Evolutionary conservation across 2,113 vertebrate genomes (phyloP).

Genomic region (Stegostoma tigrinum): DNA sequence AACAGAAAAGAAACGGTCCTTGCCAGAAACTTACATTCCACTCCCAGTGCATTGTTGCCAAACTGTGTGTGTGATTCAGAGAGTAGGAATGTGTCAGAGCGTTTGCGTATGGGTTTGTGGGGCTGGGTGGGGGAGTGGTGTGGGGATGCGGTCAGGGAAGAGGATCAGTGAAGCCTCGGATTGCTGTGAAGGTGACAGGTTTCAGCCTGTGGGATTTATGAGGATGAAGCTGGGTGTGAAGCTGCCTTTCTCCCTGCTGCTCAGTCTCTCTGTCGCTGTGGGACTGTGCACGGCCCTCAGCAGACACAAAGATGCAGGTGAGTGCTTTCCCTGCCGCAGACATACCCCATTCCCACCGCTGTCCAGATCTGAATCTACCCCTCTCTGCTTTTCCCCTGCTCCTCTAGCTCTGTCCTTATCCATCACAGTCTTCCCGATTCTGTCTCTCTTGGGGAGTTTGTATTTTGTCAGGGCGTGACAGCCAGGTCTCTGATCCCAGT

Average conservation of each 20-base stretch:
- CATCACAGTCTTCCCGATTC: not conserved
- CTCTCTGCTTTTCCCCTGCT: not conserved
- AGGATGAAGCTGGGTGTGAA: not conserved
- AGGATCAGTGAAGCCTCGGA: too few relatives aligned
- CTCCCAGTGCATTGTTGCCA: not conserved
- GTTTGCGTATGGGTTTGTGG: not conserved
- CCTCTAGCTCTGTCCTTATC: not conserved
- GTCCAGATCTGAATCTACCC: not conserved
- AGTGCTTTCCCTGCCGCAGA: not conserved
- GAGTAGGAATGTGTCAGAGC: not conserved
- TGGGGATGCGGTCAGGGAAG: not conserved
- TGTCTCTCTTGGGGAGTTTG: not conserved
- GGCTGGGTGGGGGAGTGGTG: too few relatives aligned
- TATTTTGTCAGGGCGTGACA: not conserved
- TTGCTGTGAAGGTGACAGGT: not conserved
- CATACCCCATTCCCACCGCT: not conserved
- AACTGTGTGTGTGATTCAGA: not conserved
- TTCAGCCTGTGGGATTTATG: not conserved
- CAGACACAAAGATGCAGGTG: not conserved
- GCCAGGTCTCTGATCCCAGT: not conserved
- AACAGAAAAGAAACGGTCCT: not conserved
- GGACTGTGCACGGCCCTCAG: not conserved
- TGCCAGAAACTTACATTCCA: not conserved
- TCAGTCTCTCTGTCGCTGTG: not conserved
- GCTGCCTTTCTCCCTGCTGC: not conserved